Evolutionary conservation across 2,113 vertebrate genomes (phyloP).

Genomic region (Psilopsiagon aurifrons): DNA sequence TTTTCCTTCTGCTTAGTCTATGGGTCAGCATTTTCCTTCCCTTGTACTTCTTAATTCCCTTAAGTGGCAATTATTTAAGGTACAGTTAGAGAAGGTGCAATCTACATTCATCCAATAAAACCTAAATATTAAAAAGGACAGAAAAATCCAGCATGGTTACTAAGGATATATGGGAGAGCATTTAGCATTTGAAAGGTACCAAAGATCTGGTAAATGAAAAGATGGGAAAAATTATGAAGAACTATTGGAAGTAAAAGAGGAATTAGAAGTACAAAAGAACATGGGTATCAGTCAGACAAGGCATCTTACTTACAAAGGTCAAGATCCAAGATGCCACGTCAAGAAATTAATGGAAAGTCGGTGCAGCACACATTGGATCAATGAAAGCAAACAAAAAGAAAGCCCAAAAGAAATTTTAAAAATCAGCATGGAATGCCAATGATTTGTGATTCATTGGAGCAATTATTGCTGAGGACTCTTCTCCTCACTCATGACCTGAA

Average conservation of each 20-base stretch:
- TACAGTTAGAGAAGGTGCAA: slow-evolving; percentile 76
- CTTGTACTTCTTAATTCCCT: slow-evolving; percentile 79
- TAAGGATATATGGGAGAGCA: slow-evolving; percentile 74
- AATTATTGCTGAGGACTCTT: slow-evolving; percentile 18
- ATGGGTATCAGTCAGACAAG: slow-evolving; percentile 54
- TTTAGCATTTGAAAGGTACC: slow-evolving; percentile 72
- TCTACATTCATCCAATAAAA: slow-evolving; percentile 81
- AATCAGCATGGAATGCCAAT: slow-evolving; percentile 27
- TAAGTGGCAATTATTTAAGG: slow-evolving; percentile 83
- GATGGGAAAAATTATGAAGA: slow-evolving; percentile 58
- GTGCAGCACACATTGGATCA: slow-evolving; percentile 25
- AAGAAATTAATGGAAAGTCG: slow-evolving; percentile 21
- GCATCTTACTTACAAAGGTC: slow-evolving; percentile 64
- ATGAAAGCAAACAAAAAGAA: slow-evolving; percentile 53
- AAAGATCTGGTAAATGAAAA: slow-evolving; percentile 57
- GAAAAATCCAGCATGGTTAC: slow-evolving; percentile 74
- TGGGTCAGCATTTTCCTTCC: slow-evolving; percentile 80
- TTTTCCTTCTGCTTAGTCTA: slow-evolving; percentile 74
- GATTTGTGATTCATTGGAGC: slow-evolving; percentile 36
- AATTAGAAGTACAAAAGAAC: slow-evolving; percentile 62
- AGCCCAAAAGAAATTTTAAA: slow-evolving; percentile 32
- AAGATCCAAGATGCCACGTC: slow-evolving; percentile 41
- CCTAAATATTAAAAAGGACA: slow-evolving; percentile 80
- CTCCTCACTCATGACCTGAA: background rate
- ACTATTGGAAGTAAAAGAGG: slow-evolving; percentile 60